Percentiles rank a stretch among this genome's conserved stretches.
phyloP scores from a whole-genome alignment of 2,113 vertebrate species.

The Mesembrinibis cayennensis region DNA sequence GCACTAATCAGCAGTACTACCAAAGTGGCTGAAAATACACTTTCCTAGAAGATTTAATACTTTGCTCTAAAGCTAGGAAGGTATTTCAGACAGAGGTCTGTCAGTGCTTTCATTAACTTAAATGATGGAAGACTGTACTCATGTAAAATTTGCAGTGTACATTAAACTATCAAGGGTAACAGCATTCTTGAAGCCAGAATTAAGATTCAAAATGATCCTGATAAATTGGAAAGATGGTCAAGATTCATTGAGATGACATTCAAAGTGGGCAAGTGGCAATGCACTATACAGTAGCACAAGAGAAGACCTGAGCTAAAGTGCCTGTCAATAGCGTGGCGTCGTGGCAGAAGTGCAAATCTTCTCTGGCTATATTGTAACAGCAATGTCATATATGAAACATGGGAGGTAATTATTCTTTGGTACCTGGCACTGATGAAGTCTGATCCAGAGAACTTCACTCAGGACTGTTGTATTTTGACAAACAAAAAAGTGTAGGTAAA shows the following conservation, averaged over 20 bases:
- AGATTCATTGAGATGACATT: not conserved
- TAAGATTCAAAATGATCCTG: not conserved
- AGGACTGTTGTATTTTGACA: not conserved
- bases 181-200: not conserved
- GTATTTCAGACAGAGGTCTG: not conserved
- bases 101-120: constrained; percentile 9
- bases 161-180: constrained; percentile 11
- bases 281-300: not conserved
- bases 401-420: not conserved
- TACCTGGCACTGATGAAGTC: not conserved
- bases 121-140: not conserved
- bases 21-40: not conserved
- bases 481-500: not conserved
- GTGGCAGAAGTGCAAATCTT: not conserved
- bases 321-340: not conserved
- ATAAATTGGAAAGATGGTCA: not conserved
- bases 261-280: not conserved
- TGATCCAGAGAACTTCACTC: not conserved
- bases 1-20: not conserved
- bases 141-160: not conserved
- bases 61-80: not conserved
- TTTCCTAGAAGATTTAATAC: not conserved
- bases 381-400: not conserved
- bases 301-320: not conserved
- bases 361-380: not conserved